These are phyloP conservation scores for Oscarella lobularis DNA, from an alignment of 37 sponge, comb jelly and placozoan species.

Conservation along the genomic window DNA sequence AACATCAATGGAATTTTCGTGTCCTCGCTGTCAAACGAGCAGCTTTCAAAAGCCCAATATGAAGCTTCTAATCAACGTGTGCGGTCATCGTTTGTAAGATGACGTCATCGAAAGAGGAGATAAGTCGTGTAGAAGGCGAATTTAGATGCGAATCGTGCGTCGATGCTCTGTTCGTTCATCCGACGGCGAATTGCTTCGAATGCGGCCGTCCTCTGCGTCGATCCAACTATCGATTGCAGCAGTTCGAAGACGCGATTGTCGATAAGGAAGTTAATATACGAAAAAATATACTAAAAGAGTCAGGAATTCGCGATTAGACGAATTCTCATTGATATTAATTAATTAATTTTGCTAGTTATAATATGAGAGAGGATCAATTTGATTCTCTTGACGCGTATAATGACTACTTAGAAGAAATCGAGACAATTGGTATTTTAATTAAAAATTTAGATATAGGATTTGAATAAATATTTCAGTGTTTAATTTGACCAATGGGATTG, in stretches of 20 bases:
- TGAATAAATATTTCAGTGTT: slow-evolving; percentile 23
- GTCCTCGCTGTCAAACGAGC: slow-evolving; percentile 87
- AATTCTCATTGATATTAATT: background rate
- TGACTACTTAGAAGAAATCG: slow-evolving; percentile 93
- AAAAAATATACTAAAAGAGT: slow-evolving; percentile 87
- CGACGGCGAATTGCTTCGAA: slow-evolving; percentile 82
- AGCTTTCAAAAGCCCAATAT: slow-evolving; percentile 78
- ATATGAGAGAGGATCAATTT: slow-evolving; percentile 78
- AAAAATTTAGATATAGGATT: background rate
- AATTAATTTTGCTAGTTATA: slow-evolving; percentile 44
- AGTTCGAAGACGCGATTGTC: slow-evolving; percentile 77
- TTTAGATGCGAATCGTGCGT: slow-evolving; percentile 85
- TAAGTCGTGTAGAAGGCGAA: background rate
- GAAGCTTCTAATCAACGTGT: slow-evolving; percentile 87
- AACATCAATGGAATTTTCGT: slow-evolving; percentile 58
- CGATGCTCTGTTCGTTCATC: slow-evolving; percentile 71
- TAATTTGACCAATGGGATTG: slow-evolving; percentile 64
- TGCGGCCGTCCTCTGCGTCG: slow-evolving; percentile 66
- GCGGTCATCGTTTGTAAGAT: slow-evolving; percentile 84
- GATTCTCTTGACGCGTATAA: slow-evolving; percentile 58
- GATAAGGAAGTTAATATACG: slow-evolving; percentile 93
- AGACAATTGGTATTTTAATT: slow-evolving; percentile 55
- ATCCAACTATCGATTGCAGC: slow-evolving; percentile 59
- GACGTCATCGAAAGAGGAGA: background rate
- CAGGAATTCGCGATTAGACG: too few species aligned